These are phyloP conservation scores for Ptilorrhoa leucosticta DNA, from an alignment of 2,113 vertebrate genomes.

Conservation along the genomic window DNA sequence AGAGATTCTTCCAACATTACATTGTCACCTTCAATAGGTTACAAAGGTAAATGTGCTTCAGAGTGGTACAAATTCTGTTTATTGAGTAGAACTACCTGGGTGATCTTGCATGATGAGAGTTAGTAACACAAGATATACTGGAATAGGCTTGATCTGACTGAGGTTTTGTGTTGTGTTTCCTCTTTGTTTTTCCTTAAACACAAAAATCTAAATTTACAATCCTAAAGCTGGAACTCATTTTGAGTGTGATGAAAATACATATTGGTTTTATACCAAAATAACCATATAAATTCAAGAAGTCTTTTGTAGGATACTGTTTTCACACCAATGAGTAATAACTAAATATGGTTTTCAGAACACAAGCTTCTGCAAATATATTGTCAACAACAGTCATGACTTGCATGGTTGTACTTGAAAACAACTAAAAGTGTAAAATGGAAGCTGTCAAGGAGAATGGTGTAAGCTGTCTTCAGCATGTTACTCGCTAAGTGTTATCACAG, in stretches of 20 bases:
- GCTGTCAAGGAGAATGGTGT: background rate
- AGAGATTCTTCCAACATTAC: background rate
- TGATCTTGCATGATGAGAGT: background rate
- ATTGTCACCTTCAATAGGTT: background rate
- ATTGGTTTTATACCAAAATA: background rate
- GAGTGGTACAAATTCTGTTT: background rate
- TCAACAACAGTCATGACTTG: background rate
- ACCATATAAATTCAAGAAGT: background rate
- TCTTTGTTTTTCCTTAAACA: background rate
- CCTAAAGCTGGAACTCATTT: background rate
- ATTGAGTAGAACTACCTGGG: background rate
- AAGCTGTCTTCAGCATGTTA: background rate
- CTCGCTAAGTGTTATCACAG: background rate
- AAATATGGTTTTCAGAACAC: background rate
- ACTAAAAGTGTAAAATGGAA: background rate
- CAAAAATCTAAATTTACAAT: background rate
- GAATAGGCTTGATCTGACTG: background rate
- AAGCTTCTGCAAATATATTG: background rate
- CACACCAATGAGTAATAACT: background rate
- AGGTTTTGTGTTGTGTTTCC: background rate
- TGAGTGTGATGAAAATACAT: background rate
- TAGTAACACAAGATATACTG: background rate
- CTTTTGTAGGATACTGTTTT: background rate
- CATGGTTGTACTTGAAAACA: background rate
- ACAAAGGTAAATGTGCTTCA: background rate